Conservation (phyloP, 2,888 invertebrate genomes). For the Zootermopsis nevadensis region DNA sequence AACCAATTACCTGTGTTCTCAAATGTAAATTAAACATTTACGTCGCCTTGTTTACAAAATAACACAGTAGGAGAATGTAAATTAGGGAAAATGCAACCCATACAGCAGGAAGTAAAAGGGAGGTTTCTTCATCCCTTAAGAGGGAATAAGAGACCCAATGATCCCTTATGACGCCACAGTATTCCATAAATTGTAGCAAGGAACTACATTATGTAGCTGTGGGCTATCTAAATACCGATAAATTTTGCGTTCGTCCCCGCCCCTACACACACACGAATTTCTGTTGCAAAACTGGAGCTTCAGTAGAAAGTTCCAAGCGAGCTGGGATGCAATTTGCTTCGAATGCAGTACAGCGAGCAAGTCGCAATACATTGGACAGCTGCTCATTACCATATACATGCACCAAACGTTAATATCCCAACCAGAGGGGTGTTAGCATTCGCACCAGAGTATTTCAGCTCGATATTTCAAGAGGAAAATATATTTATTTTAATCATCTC, state of each 20-base stretch:
- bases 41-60: not conserved
- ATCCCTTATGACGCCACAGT: not conserved
- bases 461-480: too few relatives aligned
- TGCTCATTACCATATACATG: too few relatives aligned
- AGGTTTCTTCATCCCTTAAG: not conserved
- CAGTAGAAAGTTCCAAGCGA: not conserved
- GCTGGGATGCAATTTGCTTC: not conserved
- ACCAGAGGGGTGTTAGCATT: too few relatives aligned
- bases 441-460: too few relatives aligned
- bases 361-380: too few relatives aligned
- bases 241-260: not conserved
- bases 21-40: not conserved
- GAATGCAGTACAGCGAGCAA: not conserved
- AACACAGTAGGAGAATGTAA: not conserved
- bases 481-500: too few relatives aligned
- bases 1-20: not conserved
- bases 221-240: constrained; percentile 26
- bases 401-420: too few relatives aligned
- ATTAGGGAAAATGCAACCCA: not conserved
- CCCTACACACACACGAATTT: not conserved
- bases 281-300: not conserved
- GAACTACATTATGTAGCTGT: not conserved
- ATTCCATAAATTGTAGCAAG: constrained; percentile 6
- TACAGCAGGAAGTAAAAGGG: not conserved
- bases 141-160: not conserved